Percentiles rank a stretch among this genome's conserved stretches.
Conservation (phyloP, 2,888 invertebrate species). For the Blera fallax region DNA sequence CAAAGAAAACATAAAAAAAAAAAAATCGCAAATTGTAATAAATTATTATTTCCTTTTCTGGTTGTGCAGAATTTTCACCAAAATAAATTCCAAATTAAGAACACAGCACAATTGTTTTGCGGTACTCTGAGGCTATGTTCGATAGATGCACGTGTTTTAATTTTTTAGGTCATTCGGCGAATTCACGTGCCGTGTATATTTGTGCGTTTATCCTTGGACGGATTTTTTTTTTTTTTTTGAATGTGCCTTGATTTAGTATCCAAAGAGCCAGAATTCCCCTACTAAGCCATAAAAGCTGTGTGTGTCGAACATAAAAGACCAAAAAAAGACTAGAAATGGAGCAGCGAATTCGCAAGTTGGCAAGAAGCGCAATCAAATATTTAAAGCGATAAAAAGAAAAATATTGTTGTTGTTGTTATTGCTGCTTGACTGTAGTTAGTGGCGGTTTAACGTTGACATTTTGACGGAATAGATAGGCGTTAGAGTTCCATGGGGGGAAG, state of each 20-base stretch:
- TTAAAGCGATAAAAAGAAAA: background rate
- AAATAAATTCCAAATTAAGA: background rate
- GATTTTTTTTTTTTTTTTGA: too few relatives aligned
- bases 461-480: background rate
- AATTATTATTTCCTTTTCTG: background rate
- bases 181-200: background rate
- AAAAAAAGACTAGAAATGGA: too few relatives aligned
- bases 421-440: background rate
- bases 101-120: background rate
- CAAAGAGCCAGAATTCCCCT: background rate
- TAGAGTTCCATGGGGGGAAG: background rate
- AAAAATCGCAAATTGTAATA: background rate
- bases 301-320: background rate
- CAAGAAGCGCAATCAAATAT: slow-evolving; percentile 6
- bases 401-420: background rate
- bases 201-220: background rate
- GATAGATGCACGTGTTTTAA: background rate
- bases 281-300: background rate
- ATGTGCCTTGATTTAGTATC: background rate
- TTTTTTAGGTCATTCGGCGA: background rate
- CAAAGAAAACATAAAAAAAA: background rate
- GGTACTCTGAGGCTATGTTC: background rate
- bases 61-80: background rate
- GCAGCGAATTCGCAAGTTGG: background rate
- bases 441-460: background rate